These are phyloP conservation scores for Aphaenogaster rudis DNA, from an alignment of 1,140 invertebrate species.

Conservation along the genomic window DNA sequence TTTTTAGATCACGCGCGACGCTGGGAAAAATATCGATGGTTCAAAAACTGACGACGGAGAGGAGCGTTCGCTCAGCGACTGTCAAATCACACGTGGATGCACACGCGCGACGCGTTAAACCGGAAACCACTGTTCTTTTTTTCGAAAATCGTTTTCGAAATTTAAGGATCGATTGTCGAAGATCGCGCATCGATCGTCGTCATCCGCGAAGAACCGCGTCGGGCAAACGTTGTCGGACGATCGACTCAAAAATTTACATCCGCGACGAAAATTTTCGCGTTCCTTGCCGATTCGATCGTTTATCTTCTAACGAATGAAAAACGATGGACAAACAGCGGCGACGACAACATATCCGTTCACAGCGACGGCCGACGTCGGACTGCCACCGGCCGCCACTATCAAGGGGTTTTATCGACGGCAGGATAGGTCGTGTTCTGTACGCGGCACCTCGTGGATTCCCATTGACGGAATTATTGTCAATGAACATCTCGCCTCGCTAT, in stretches of 20 bases:
- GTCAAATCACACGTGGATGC: background rate
- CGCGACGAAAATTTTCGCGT: background rate
- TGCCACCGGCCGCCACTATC: constrained; percentile 68
- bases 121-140: background rate
- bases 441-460: background rate
- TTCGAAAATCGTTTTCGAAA: background rate
- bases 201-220: background rate
- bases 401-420: constrained; percentile 73
- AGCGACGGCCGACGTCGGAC: constrained; percentile 72
- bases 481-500: background rate
- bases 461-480: constrained; percentile 46
- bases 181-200: background rate
- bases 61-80: background rate
- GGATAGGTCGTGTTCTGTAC: constrained; percentile 59
- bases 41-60: background rate
- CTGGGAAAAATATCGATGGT: too few relatives aligned
- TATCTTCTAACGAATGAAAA: constrained; percentile 1
- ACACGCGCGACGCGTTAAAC: background rate
- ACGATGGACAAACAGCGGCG: background rate
- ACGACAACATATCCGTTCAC: constrained; percentile 69
- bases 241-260: background rate
- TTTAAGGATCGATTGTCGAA: background rate
- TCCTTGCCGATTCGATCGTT: background rate
- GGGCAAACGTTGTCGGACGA: background rate
- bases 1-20: background rate